Conservation (phyloP, 2,888 invertebrate genomes). For the Eledona agricola region DNA sequence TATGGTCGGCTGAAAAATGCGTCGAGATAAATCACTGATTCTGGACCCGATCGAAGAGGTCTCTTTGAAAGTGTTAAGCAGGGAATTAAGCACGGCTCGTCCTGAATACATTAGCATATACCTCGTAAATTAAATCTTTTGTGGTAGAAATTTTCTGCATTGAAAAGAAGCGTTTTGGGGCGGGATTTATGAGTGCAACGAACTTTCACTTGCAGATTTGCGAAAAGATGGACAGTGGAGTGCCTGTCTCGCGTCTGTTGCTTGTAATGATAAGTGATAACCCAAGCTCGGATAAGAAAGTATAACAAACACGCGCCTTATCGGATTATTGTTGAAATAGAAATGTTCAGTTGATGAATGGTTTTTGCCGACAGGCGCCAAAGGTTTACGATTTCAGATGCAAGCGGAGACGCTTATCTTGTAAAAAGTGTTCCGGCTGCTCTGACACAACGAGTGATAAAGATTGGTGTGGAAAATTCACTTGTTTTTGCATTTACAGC, state of each 20-base stretch:
- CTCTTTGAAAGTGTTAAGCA: constrained; percentile 34
- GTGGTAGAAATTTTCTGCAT: constrained; percentile 23
- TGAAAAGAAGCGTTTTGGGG: constrained; percentile 36
- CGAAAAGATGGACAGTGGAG: constrained; percentile 5
- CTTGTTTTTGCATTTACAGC: too few species aligned
- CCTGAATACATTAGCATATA: constrained; percentile 31
- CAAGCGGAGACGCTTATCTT: constrained; percentile 9
- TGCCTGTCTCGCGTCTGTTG: background rate
- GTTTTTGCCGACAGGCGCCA: constrained; percentile 32
- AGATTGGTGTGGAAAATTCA: too few species aligned
- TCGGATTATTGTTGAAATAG: constrained; percentile 23
- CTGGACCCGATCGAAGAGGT: constrained; percentile 25
- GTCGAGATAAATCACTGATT: too few species aligned
- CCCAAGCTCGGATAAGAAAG: constrained; percentile 16
- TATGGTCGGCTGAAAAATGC: too few species aligned
- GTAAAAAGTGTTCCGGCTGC: too few species aligned
- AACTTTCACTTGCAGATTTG: constrained; percentile 38
- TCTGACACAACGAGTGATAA: too few species aligned
- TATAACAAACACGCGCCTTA: constrained; percentile 8
- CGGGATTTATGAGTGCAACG: too few species aligned
- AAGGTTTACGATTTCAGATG: constrained; percentile 6
- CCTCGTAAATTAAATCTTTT: constrained; percentile 37
- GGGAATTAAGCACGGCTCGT: constrained; percentile 36
- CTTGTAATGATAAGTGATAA: constrained; percentile 14
- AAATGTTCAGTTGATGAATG: constrained; percentile 18